Evolutionary conservation across 2,113 vertebrate genomes (phyloP), one percentile per base, ranked within the genome.

Genomic region (Corvus moneduloides): DNA sequence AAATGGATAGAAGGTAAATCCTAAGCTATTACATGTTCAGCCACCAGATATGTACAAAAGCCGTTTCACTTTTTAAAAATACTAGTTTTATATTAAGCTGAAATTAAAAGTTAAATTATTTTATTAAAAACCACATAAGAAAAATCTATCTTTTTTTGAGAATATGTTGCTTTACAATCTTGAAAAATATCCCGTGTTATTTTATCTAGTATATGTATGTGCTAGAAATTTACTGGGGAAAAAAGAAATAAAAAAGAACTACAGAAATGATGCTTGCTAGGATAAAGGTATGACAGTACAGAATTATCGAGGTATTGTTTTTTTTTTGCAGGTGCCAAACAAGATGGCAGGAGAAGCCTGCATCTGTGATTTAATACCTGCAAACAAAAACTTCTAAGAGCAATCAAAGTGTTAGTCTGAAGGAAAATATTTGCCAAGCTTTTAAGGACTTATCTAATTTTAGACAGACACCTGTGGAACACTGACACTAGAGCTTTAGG

Each of bases 31-130:
- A 48, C 11, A 23, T 27, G 7, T 5, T 5, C 55, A 74, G 16
- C 9, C 19, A 85, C 26, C 13, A 46, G 20, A 26, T n/a, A 54
- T 14, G 30, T 79, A 39, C 10, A 55, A 39, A 59, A 77, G 26
- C 2, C 2, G 11, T 84, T 55, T 19, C 0, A 11, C 3, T 22
- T 56, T 16, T 16, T 9, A 2, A 39, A 54, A 16, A 24, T 3
- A 13, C 3, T 62, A 32, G 18, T 68, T 59, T 59, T 13, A 39
- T 2, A 6, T 74, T 58, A 62, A 58, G 3, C 13, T 54, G 16
- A 16, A 71, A 67, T 67, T 41, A 61, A 74, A 77, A 41, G 16
- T 33, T 54, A 58, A 37, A 35, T 52, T 33, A 3, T 62, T 66
- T 20, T 75, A n/a, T 67, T 79, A 11, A 58, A 68, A 62, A 39